Conservation (phyloP, 2,113 vertebrate genomes). For the Limnothrissa miodon region DNA sequence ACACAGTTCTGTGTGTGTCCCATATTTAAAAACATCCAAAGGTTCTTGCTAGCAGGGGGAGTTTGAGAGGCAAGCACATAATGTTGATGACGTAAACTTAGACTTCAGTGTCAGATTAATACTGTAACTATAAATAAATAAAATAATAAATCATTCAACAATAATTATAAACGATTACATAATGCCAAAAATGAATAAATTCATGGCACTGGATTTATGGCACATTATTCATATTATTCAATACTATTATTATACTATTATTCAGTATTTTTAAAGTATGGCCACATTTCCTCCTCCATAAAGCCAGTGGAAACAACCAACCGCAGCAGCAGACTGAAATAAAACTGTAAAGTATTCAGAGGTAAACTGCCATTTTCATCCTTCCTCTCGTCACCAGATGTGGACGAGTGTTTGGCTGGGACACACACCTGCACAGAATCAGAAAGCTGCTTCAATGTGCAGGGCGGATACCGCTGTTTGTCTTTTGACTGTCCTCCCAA, state of each 20-base stretch:
- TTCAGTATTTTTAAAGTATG: no score
- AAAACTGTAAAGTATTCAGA: background rate
- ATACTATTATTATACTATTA: no score
- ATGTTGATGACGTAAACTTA: background rate
- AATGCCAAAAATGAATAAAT: no score
- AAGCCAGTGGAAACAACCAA: background rate
- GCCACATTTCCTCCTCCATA: no score
- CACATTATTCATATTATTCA: no score
- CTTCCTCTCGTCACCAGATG: conserved; percentile 68
- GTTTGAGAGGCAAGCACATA: background rate
- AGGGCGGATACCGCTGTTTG: conserved; percentile 88
- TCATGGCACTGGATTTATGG: no score
- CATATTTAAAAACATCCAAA: background rate
- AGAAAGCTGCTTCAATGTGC: conserved; percentile 95
- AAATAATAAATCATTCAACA: no score
- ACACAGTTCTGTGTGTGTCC: background rate
- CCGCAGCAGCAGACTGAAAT: no score
- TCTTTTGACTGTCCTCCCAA: conserved; percentile 85
- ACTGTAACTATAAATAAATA: no score
- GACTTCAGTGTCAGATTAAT: no score
- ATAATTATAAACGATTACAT: no score
- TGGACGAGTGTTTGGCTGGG: conserved; percentile 89
- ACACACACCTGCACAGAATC: conserved; percentile 85
- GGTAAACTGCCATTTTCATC: background rate
- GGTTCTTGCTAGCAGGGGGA: background rate